Evolutionary conservation across 2,888 invertebrate species (phyloP).

Genomic region (Andrena camellia): DNA sequence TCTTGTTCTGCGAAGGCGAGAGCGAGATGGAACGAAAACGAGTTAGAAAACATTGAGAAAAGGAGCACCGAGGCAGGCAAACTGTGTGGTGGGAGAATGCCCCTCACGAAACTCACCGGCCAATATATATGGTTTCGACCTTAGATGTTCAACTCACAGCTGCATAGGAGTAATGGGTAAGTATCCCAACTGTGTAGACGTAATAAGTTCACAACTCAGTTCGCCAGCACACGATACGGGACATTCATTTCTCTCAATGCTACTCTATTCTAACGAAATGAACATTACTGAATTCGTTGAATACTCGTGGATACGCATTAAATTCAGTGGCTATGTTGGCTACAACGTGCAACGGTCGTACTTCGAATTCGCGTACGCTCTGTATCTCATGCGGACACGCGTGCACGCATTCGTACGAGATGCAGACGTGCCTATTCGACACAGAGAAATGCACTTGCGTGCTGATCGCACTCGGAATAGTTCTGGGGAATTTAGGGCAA

Average conservation of each 20-base stretch:
- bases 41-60: too few species aligned
- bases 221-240: not conserved
- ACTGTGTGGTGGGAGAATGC: too few species aligned
- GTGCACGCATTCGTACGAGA: slow-evolving; percentile 19
- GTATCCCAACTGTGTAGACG: not conserved
- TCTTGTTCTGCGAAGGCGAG: too few species aligned
- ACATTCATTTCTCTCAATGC: not conserved
- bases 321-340: not conserved
- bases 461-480: slow-evolving; percentile 61
- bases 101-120: too few species aligned
- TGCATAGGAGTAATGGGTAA: too few species aligned
- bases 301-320: too few species aligned
- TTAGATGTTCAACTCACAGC: too few species aligned
- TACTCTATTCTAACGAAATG: too few species aligned
- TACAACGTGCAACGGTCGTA: not conserved
- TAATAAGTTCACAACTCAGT: not conserved
- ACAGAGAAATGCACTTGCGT: slow-evolving; percentile 44
- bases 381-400: slow-evolving; percentile 1
- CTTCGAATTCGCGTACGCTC: not conserved
- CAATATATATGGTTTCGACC: too few species aligned
- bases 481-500: slow-evolving; percentile 58
- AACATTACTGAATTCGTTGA: too few species aligned
- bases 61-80: too few species aligned
- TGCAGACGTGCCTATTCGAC: slow-evolving; percentile 32
- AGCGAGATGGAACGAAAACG: too few species aligned